phyloP scores from a whole-genome alignment of 2,888 invertebrate species.

The Drosophila mercatorum region DNA sequence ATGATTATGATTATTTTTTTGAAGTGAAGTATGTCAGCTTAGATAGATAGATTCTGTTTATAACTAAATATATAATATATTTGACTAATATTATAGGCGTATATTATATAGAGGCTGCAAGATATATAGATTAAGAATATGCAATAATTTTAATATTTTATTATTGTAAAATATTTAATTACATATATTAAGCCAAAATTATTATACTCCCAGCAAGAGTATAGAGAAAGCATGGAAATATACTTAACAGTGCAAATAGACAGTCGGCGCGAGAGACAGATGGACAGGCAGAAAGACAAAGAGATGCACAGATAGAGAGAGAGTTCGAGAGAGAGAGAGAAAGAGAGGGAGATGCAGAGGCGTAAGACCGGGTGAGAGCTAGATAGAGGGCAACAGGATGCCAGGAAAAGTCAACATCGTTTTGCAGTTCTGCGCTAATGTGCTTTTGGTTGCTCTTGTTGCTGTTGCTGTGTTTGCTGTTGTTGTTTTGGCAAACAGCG shows the following conservation, averaged over 20 bases:
- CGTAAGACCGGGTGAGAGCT: not conserved
- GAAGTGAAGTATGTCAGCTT: too few relatives aligned
- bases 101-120: too few relatives aligned
- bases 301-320: not conserved
- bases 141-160: too few relatives aligned
- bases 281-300: constrained; percentile 11
- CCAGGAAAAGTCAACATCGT: constrained; percentile 53
- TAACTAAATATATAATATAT: too few relatives aligned
- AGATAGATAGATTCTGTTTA: too few relatives aligned
- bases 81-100: too few relatives aligned
- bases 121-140: too few relatives aligned
- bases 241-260: constrained; percentile 22
- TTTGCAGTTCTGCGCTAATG: constrained; percentile 54
- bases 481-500: constrained; percentile 35
- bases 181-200: not conserved
- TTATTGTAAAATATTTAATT: too few relatives aligned
- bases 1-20: too few relatives aligned
- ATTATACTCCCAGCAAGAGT: not conserved
- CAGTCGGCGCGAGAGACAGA: constrained; percentile 12
- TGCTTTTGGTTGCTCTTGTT: constrained; percentile 36
- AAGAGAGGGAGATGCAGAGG: not conserved
- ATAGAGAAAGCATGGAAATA: constrained; percentile 26
- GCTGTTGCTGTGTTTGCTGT: constrained; percentile 14
- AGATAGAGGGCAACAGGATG: constrained; percentile 42
- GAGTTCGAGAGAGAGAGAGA: not conserved